phyloP scores from a whole-genome alignment of 2,113 vertebrate species.

The Physeter macrocephalus region DNA sequence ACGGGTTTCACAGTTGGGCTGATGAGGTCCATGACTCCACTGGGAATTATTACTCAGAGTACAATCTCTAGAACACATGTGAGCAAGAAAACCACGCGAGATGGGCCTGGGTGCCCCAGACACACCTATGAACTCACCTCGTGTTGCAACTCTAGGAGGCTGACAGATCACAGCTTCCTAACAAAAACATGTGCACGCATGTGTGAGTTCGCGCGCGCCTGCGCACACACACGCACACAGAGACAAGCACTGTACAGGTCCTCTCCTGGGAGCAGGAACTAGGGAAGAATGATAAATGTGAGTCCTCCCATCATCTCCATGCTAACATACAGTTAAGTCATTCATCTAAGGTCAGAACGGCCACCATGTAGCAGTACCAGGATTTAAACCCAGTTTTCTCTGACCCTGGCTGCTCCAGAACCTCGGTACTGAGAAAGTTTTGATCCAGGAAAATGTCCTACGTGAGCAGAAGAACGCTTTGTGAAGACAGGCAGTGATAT shows the following conservation, averaged over 20 bases:
- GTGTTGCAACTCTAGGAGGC: neutral
- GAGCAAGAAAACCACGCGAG: neutral
- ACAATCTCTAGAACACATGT: neutral
- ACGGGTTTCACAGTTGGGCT: neutral
- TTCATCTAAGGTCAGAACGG: neutral
- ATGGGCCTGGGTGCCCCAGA: neutral
- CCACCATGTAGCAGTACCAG: neutral
- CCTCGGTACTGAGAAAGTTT: neutral
- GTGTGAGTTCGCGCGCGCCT: fast-evolving
- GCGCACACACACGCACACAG: neutral
- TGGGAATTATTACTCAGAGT: neutral
- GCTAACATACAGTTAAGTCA: neutral
- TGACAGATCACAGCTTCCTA: neutral
- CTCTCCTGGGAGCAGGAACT: neutral
- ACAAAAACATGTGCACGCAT: neutral
- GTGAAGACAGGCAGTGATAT: neutral
- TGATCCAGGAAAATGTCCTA: neutral
- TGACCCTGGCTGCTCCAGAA: neutral
- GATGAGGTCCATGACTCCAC: neutral
- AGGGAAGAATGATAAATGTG: neutral
- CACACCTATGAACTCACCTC: neutral
- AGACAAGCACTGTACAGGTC: neutral
- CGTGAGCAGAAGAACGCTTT: neutral
- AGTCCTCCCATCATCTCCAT: neutral
- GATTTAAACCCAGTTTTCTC: neutral